Evolutionary conservation across 2,888 invertebrate genomes (phyloP), one percentile per base, ranked within the genome.

Genomic region (Hyppa rectilinea): DNA sequence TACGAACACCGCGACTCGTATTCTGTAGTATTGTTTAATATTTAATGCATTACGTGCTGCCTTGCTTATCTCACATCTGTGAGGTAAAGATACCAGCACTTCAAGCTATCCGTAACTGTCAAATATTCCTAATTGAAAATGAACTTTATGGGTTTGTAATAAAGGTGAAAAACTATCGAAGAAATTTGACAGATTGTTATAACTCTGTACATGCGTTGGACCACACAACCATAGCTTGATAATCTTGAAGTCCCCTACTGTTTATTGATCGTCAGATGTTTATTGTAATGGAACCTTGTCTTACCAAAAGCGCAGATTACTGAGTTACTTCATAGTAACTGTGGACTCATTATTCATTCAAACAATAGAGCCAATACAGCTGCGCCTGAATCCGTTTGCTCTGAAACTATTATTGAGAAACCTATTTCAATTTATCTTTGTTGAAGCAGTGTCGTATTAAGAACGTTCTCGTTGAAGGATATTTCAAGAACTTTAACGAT

Each of bases 1-100:
- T 89, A 90, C 71, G 85, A 85, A 85, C 86, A 87, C 85, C 80
- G 78, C 75, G 82, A 79, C 71, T 84, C 82, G 82, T 85, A 88
- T 88, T 88, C 85, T 81, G 72, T 58, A 36, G 74, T 75, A 84
- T 82, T 84, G 80, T 84, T 82, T 73, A 55, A 65, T 77, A 56
- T 58, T 60, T 56, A 75, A 83, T 74, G 65, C 50, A 63, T 71
- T 64, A 53, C 56, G 66, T 75, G 58, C 64, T 72, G 60, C 63
- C 68, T 59, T 62, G n/a, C 59, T 83, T 84, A 80, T 81, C 80
- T 69, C 64, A 71, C 69, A 76, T 79, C 73, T 72, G 75, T 74
- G 53, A n/a, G 49, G 36, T 69, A n/a, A n/a, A n/a, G n/a, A n/a
- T n/a, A n/a, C n/a, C n/a, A n/a, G n/a, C n/a, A n/a, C n/a, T n/a